phyloP scores from a whole-genome alignment of 2,888 invertebrate species.

The Minunthozetes semirufus region DNA sequence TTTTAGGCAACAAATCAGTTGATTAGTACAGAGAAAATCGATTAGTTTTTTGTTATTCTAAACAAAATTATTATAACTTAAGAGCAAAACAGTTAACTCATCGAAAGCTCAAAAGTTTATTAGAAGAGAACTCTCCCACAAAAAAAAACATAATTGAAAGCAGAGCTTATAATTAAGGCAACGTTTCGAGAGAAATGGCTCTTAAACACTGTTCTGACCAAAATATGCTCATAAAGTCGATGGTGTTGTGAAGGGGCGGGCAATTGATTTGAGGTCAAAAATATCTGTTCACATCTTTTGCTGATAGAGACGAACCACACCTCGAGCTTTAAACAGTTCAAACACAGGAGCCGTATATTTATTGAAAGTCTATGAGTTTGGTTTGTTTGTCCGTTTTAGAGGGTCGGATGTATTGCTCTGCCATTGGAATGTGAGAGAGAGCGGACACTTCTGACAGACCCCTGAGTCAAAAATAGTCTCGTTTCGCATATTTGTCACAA shows the following conservation, averaged over 20 bases:
- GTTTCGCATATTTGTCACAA: slow-evolving; percentile 25
- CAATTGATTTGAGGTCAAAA: slow-evolving; percentile 21
- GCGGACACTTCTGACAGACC: slow-evolving; percentile 16
- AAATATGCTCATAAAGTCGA: not conserved
- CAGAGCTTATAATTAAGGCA: not conserved
- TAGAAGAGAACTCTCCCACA: not conserved
- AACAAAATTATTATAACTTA: not conserved
- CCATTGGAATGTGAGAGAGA: slow-evolving; percentile 1
- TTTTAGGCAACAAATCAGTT: not conserved
- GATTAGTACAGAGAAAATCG: not conserved
- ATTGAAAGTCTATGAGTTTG: not conserved
- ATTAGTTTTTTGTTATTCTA: not conserved
- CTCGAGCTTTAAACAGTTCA: not conserved
- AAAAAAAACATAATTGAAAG: not conserved
- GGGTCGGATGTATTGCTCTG: not conserved
- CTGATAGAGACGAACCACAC: slow-evolving; percentile 20
- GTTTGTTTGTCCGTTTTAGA: slow-evolving; percentile 14
- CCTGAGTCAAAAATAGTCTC: not conserved
- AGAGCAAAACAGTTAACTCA: not conserved
- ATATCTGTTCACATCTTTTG: slow-evolving; percentile 15
- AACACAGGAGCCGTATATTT: not conserved
- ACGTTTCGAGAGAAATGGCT: not conserved
- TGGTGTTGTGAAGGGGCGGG: slow-evolving; percentile 13
- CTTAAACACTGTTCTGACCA: slow-evolving; percentile 6
- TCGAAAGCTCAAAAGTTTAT: not conserved